Evolutionary conservation across 1,140 invertebrate genomes (phyloP), one percentile per base, ranked within the genome.

Genomic region (Saxidomus purpurata): DNA sequence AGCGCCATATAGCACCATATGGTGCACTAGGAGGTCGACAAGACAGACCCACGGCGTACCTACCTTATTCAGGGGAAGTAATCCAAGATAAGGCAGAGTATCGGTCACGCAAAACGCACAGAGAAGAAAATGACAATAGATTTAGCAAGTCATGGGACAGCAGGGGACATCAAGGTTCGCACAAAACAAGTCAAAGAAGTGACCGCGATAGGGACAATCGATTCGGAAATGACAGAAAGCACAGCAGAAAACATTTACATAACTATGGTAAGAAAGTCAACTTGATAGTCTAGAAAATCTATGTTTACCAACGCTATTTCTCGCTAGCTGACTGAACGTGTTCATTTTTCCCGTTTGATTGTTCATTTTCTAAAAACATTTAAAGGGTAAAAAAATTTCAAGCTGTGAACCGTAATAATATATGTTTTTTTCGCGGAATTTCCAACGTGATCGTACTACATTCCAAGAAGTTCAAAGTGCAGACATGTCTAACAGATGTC

Each of bases 1-100:
- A 77, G 17, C 19, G 25, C 8, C 34, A 47, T 8, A 77, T 77
- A 31, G 47, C 34, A 0, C 74, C 47, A 36, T 77, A 49, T 77
- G 74, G 74, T 31, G 17, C 40, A 19, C 47, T 77, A 13, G 47
- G 74, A 6, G 43, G 43, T 15, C 74, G 74, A 11, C 40, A 52
- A 31, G 74, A 77, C 3, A 52, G 1, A 25, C 19, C 40, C 8
- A 13, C 49, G 17, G 47, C 28, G 34, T 79, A 79, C 19, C 43
- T 79, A 17, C 47, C 76, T 17, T 52, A 79, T 79, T 22, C 71
- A 49, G 22, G 71, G 38, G 71, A 76, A 22, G 36, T 74, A 74
- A 43, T 74, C 8, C 22, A 49, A 38, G 25, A 17, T 1, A 55
- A 34, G 3, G 4, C 49, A 19, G n/a, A 55, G 6, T 79, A 49